Conservation (phyloP, 1,140 invertebrate genomes). For the Brachionus rubens region DNA sequence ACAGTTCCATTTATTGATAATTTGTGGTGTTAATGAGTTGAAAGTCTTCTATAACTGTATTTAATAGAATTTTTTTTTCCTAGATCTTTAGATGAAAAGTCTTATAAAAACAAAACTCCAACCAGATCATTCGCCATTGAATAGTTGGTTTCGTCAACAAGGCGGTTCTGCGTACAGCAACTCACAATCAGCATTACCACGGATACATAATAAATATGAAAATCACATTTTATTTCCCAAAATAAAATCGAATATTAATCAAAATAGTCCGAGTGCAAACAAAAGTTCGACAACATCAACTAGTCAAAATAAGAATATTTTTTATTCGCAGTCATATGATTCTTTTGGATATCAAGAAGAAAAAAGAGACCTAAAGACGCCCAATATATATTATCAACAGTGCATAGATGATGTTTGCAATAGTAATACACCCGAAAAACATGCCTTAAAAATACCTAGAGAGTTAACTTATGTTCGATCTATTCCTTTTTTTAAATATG, state of each 20-base stretch:
- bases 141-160: constrained; percentile 32
- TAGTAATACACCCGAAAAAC: not conserved
- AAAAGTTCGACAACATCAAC: not conserved
- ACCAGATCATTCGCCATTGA: not conserved
- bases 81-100: constrained; percentile 33
- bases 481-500: constrained; percentile 10
- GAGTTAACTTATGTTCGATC: constrained; percentile 26
- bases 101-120: not conserved
- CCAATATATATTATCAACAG: constrained; percentile 25
- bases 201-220: not conserved
- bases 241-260: not conserved
- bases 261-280: too few relatives aligned
- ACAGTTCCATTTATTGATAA: too few relatives aligned
- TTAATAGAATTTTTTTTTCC: too few relatives aligned
- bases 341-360: not conserved
- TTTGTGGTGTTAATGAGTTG: too few relatives aligned
- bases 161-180: not conserved
- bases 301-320: constrained; percentile 1
- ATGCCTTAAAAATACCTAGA: constrained; percentile 30
- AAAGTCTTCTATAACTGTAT: too few relatives aligned
- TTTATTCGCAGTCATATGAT: not conserved
- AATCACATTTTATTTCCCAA: not conserved
- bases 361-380: not conserved
- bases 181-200: not conserved
- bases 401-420: constrained; percentile 38